Conservation (phyloP, 1,140 invertebrate genomes). For the Bombus soroeensis region DNA sequence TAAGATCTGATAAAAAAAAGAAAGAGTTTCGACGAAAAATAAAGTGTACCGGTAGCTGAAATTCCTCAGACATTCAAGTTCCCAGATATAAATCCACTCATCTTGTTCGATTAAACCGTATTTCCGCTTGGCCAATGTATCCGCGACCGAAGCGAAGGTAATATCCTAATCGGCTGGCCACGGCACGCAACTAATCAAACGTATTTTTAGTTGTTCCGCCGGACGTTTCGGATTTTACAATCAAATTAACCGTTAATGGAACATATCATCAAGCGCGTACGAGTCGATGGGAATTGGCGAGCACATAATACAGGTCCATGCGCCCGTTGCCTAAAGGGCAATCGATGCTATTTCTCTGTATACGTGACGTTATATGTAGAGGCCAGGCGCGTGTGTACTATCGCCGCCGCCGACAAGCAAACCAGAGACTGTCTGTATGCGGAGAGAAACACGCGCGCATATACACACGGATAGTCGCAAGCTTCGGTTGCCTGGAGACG, state of each 20-base stretch:
- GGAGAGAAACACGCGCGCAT: background rate
- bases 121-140: background rate
- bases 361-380: conserved; percentile 15
- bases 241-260: conserved; percentile 51
- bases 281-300: conserved; percentile 33
- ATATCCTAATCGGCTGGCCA: background rate
- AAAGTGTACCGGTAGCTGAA: no score
- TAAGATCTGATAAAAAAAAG: no score
- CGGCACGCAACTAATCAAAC: background rate
- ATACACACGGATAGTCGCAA: background rate
- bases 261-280: conserved; percentile 37
- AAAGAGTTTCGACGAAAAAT: no score
- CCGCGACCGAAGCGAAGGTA: background rate
- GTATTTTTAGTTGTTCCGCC: conserved; percentile 19
- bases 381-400: background rate
- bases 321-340: conserved; percentile 45
- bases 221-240: conserved; percentile 28
- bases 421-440: background rate
- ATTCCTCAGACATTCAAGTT: no score
- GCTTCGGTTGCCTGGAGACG: conserved; percentile 63
- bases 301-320: conserved; percentile 42
- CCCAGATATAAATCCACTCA: background rate
- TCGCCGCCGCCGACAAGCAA: no score
- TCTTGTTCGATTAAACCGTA: no score
- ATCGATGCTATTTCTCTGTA: conserved; percentile 55